These are phyloP conservation scores for Tauraco erythrolophus DNA, from an alignment of 2,113 vertebrate genomes.

Conservation along the genomic window DNA sequence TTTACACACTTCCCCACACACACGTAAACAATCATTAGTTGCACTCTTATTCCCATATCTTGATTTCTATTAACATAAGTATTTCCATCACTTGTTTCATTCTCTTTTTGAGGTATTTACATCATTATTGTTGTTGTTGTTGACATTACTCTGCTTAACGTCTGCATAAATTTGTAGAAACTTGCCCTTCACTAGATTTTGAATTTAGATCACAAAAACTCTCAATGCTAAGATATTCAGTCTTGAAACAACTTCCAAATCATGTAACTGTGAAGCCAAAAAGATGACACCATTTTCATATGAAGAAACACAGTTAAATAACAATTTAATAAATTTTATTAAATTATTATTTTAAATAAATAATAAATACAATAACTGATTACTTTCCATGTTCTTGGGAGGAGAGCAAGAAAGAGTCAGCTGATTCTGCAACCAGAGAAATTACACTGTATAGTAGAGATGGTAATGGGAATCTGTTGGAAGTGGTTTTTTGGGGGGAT, in stretches of 20 bases:
- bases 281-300: neutral
- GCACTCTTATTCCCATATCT: neutral
- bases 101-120: neutral
- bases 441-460: neutral
- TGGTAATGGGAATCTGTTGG: neutral
- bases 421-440: neutral
- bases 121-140: neutral
- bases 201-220: neutral
- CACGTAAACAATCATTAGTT: neutral
- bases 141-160: neutral
- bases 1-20: neutral
- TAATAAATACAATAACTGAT: neutral
- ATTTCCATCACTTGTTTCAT: neutral
- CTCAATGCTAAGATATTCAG: accelerated
- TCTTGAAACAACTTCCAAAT: neutral
- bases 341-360: too few species aligned
- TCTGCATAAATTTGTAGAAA: neutral
- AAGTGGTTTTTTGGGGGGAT: neutral
- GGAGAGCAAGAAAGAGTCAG: neutral
- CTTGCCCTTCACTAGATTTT: neutral
- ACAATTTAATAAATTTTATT: too few species aligned
- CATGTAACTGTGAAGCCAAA: neutral
- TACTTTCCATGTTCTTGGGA: neutral
- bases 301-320: neutral
- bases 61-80: neutral